Conservation (phyloP, 2,888 invertebrate species). For the Parnassius mnemosyne region DNA sequence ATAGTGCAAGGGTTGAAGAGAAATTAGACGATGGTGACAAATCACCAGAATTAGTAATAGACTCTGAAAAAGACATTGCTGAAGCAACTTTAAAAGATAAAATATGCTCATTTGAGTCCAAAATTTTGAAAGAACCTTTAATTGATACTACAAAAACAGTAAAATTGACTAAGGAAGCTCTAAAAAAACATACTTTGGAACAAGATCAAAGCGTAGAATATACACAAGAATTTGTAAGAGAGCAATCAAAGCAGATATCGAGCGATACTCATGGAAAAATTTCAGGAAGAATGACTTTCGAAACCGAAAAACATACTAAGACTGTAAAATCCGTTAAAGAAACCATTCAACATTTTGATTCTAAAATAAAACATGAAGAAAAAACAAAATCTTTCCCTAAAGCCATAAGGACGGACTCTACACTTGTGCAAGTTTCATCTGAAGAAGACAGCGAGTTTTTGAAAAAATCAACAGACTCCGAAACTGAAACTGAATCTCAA, state of each 20-base stretch:
- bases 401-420: slow-evolving; percentile 74
- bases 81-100: slow-evolving; percentile 70
- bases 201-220: slow-evolving; percentile 75
- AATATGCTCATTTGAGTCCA: slow-evolving; percentile 73
- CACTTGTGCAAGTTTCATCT: slow-evolving; percentile 75
- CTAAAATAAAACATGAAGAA: slow-evolving; percentile 62
- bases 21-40: slow-evolving; percentile 73
- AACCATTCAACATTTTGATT: slow-evolving; percentile 72
- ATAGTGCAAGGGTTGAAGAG: slow-evolving; percentile 77
- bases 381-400: slow-evolving; percentile 62
- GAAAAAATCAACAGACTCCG: slow-evolving; percentile 77
- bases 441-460: slow-evolving; percentile 77
- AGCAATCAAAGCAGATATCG: slow-evolving; percentile 71
- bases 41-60: slow-evolving; percentile 66
- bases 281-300: slow-evolving; percentile 51
- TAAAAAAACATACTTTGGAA: slow-evolving; percentile 73
- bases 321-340: slow-evolving; percentile 71
- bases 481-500: slow-evolving; percentile 78
- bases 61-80: slow-evolving; percentile 72
- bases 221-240: slow-evolving; percentile 75
- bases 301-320: slow-evolving; percentile 55
- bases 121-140: slow-evolving; percentile 66
- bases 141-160: slow-evolving; percentile 66
- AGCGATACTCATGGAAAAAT: slow-evolving; percentile 48
- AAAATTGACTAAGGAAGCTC: slow-evolving; percentile 75